Conservation (phyloP, 1,140 invertebrate genomes). For the Lysiphlebus fabarum region DNA sequence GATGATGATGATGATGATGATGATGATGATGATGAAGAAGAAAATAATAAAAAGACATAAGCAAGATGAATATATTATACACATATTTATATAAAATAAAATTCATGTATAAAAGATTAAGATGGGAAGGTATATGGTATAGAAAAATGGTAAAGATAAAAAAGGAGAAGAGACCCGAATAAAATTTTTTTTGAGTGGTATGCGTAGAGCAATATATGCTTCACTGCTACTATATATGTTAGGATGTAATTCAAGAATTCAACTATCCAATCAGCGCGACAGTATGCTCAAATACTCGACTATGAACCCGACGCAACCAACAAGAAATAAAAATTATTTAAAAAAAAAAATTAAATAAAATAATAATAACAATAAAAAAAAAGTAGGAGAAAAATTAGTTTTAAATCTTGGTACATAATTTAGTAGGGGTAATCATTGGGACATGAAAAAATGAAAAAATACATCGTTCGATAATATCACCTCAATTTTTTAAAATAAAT, state of each 20-base stretch:
- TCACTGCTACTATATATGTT: slow-evolving; percentile 47
- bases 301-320: no score
- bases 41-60: neutral
- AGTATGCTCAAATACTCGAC: slow-evolving; percentile 20
- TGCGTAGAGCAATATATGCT: slow-evolving; percentile 20
- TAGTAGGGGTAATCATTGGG: neutral
- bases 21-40: no score
- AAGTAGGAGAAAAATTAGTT: neutral
- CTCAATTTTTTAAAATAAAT: neutral
- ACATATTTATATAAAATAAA: slow-evolving; percentile 1
- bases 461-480: neutral
- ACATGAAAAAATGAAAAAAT: neutral
- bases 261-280: slow-evolving; percentile 39
- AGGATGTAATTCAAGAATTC: slow-evolving; percentile 53
- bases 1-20: no score
- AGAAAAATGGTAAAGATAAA: neutral
- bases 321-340: no score
- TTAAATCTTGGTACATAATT: no score
- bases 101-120: neutral
- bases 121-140: slow-evolving; percentile 25
- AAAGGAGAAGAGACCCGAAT: neutral
- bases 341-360: no score
- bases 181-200: slow-evolving; percentile 12
- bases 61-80: neutral
- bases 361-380: neutral